Evolutionary conservation across 2,888 invertebrate genomes (phyloP).

Genomic region (Aleiodes leptofemur): DNA sequence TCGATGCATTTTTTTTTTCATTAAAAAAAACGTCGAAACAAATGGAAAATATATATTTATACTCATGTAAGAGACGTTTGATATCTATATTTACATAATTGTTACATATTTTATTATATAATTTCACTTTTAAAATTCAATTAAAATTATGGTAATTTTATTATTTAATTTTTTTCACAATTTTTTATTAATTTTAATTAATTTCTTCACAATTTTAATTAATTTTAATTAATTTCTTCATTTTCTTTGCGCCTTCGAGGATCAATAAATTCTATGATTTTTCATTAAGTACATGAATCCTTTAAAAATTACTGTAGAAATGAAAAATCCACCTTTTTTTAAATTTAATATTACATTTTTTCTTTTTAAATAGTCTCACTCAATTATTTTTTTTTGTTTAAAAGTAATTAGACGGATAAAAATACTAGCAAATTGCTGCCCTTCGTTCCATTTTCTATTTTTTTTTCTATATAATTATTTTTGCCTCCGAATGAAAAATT

Average conservation of each 20-base stretch:
- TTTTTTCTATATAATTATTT: background rate
- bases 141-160: conserved; percentile 24
- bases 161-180: conserved; percentile 13
- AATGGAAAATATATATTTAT: conserved; percentile 59
- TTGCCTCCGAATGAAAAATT: background rate
- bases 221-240: background rate
- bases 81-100: conserved; percentile 58
- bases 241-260: conserved; percentile 2
- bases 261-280: background rate
- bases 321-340: background rate
- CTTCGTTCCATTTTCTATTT: background rate
- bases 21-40: conserved; percentile 55
- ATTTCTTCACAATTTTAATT: background rate
- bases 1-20: conserved; percentile 49
- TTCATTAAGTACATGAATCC: conserved; percentile 11
- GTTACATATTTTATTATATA: conserved; percentile 54
- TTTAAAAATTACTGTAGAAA: conserved; percentile 5
- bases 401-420: conserved; percentile 27
- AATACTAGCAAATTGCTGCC: conserved; percentile 24
- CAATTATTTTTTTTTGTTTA: background rate
- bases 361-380: conserved; percentile 19
- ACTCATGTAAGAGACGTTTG: conserved; percentile 34
- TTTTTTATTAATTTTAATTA: background rate
- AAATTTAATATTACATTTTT: background rate
- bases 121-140: conserved; percentile 43